phyloP scores from a whole-genome alignment of 2,888 invertebrate species.

The Macrosiphum euphorbiae region DNA sequence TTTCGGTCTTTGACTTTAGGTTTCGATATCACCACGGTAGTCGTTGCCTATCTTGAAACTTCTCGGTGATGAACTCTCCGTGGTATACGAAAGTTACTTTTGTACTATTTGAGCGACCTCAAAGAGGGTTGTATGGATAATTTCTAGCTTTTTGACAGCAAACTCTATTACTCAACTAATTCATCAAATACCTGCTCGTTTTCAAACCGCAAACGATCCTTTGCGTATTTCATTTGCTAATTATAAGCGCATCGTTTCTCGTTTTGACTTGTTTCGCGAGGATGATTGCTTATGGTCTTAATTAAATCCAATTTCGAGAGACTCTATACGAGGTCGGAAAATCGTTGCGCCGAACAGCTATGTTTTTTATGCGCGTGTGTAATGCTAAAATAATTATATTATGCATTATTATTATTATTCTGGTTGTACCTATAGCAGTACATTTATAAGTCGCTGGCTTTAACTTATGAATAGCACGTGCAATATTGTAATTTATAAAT shows the following conservation, averaged over 20 bases:
- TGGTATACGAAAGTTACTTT: neutral
- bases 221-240: neutral
- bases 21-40: neutral
- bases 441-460: neutral
- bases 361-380: neutral
- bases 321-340: neutral
- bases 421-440: neutral
- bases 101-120: neutral
- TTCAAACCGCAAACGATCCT: neutral
- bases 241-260: neutral
- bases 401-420: neutral
- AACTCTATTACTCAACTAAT: neutral
- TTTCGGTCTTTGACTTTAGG: neutral
- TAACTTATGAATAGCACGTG: constrained; percentile 12
- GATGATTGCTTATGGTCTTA: neutral
- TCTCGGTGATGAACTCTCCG: neutral
- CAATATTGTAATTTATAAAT: neutral
- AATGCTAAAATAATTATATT: neutral
- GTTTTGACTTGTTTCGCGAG: neutral
- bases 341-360: neutral
- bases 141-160: neutral
- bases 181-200: neutral
- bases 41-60: neutral
- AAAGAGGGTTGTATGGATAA: neutral
- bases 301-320: neutral